phyloP scores from a whole-genome alignment of 1,140 invertebrate genomes.

The Drosophila pallidifrons region DNA sequence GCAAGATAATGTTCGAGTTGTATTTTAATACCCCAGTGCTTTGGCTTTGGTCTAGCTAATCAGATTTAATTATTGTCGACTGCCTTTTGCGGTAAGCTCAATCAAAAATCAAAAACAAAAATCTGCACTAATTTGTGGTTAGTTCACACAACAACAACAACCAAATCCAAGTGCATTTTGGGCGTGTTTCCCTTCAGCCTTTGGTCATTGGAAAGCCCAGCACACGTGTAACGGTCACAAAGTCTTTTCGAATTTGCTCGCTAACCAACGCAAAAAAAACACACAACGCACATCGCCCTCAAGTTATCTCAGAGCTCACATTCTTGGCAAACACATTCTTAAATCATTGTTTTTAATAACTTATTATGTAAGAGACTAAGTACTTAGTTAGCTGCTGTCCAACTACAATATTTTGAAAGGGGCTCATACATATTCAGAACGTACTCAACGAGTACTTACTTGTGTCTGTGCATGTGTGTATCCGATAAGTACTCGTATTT shows the following conservation, averaged over 20 bases:
- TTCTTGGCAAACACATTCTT: slow-evolving; percentile 8
- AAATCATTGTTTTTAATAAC: slow-evolving; percentile 1
- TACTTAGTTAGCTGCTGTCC: slow-evolving; percentile 2
- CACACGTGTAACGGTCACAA: background rate
- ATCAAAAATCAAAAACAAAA: background rate
- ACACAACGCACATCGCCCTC: background rate
- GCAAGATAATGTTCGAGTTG: slow-evolving; percentile 10
- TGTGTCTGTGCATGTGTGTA: too few species aligned
- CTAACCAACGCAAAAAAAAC: slow-evolving; percentile 4
- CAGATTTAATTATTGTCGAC: slow-evolving; percentile 18
- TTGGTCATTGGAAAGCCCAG: slow-evolving; percentile 1
- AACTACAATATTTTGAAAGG: background rate
- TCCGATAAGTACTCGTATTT: background rate
- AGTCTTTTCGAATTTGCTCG: slow-evolving; percentile 25
- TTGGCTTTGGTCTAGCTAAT: slow-evolving; percentile 19
- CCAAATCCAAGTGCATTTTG: slow-evolving; percentile 12
- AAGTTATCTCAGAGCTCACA: background rate
- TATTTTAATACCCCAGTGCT: slow-evolving; percentile 5
- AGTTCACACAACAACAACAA: background rate
- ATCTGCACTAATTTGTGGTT: slow-evolving; percentile 9
- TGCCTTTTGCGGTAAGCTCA: background rate
- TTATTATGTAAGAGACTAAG: slow-evolving; percentile 9
- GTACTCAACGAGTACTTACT: background rate
- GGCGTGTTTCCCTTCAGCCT: background rate
- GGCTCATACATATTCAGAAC: slow-evolving; percentile 10